Base-by-base conservation (phyloP, 2,113 vertebrate species). In the Hemichromis elongatus region DNA sequence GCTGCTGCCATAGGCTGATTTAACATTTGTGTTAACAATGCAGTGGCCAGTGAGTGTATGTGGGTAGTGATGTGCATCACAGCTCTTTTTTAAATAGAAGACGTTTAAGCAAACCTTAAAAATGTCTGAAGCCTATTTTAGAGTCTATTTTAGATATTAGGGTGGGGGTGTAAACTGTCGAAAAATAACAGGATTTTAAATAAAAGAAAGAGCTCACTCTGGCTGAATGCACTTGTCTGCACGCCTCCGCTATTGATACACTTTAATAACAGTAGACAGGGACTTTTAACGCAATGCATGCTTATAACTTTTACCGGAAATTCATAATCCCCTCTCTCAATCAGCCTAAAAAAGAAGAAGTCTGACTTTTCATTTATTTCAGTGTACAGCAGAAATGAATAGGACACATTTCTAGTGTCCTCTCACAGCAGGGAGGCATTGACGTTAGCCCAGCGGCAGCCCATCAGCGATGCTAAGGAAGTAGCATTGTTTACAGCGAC, bases 381-480 rank as follows among this genome's bases (percentile, higher is more conserved):
- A 50, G 10, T 50, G 45, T 30, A 28, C 19, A 50, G 16, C 19
- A 47, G 47, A 73, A 73, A 73, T 5, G 0, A 47, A 24, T 28
- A 73, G 24, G 42, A 47, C 68, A 45, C 40, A 26, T 45, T 70
- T 70, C 66, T 45, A 28, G 42, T 30, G 16, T 50, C 68, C 45
- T 30, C 45, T 30, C 42, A 30, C 54, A 47, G 24, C 77, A 5
- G 54, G 5, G 21, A 30, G 54, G 24, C 16, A 30, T 47, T 26
- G 16, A 50, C 45, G 26, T 30, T 53, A 24, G 35, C 80, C 2
- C 66, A 35, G n/a, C n/a, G n/a, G n/a, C n/a, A n/a, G 3, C 78
- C 79, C 19, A 28, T 30, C 54, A 54, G 45, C 35, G 79, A 77
- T 87, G 93, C 93, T 95, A 94, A 16, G 93, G 93, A 95, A 95